Percentiles rank a stretch among this genome's conserved stretches.
phyloP scores from a whole-genome alignment of 2,113 vertebrate genomes.

The Saiga tatarica region DNA sequence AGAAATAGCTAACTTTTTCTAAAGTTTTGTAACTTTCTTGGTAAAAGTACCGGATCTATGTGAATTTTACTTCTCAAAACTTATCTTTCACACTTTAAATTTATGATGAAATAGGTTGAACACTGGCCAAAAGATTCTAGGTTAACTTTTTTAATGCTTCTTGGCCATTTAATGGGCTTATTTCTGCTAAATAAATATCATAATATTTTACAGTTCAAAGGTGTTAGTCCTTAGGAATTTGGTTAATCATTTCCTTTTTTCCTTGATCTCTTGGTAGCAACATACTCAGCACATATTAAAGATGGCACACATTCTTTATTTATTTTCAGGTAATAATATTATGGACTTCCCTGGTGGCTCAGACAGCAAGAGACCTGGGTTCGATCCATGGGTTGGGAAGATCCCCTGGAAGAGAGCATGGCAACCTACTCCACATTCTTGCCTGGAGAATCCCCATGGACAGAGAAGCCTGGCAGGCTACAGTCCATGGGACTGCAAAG shows the following conservation, averaged over 20 bases:
- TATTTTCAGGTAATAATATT: conserved; percentile 21
- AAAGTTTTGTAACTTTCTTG: not conserved
- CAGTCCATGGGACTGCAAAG: not conserved
- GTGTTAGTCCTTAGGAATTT: conserved; percentile 18
- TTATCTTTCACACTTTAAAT: not conserved
- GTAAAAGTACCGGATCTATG: not conserved
- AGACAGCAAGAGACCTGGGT: not conserved
- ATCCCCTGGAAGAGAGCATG: not conserved
- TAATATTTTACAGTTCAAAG: conserved; percentile 23
- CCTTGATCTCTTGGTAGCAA: conserved; percentile 11
- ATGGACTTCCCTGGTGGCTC: not conserved
- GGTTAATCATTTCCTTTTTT: conserved; percentile 32
- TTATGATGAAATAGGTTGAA: not conserved
- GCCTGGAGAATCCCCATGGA: not conserved
- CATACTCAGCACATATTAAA: not conserved
- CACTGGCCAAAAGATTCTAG: not conserved
- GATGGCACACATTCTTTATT: not conserved
- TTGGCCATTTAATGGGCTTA: not conserved
- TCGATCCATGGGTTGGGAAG: not conserved
- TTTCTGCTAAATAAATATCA: not conserved
- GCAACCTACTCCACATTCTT: not conserved
- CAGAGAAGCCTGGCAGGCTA: not conserved
- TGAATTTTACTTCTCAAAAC: conserved; percentile 23
- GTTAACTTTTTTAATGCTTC: not conserved
- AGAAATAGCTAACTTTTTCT: not conserved